These are phyloP conservation scores for Darevskia nairensis DNA, from an alignment of 2,797 vertebrate genomes.

Conservation along the genomic window DNA sequence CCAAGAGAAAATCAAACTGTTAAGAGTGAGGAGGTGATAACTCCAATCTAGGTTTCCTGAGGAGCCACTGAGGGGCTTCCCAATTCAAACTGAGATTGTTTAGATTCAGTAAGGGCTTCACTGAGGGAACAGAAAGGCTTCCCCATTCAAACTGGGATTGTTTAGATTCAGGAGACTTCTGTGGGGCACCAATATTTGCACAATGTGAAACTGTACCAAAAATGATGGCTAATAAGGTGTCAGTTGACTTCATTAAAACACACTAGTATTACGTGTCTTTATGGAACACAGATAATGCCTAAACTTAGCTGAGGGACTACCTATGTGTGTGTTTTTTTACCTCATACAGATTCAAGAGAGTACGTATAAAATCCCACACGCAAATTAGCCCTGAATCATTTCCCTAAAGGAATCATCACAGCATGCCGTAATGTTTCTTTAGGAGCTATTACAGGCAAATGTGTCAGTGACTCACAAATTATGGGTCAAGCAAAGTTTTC, in stretches of 20 bases:
- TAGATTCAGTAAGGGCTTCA: no score
- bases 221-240: background rate
- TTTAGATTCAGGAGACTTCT: background rate
- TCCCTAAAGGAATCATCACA: background rate
- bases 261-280: background rate
- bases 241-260: background rate
- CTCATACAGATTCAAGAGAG: background rate
- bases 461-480: background rate
- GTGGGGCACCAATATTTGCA: background rate
- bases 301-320: background rate
- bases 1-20: background rate
- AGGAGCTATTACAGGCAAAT: background rate
- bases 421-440: background rate
- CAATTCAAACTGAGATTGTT: no score
- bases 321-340: background rate
- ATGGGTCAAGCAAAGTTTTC: constrained; percentile 3
- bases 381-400: background rate
- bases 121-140: background rate
- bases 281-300: no score
- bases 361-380: no score
- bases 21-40: background rate
- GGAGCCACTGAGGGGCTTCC: no score
- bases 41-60: background rate
- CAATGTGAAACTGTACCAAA: background rate
- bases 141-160: background rate